Base-by-base conservation (phyloP, 2,113 vertebrate species). In the Lasiurus borealis region DNA sequence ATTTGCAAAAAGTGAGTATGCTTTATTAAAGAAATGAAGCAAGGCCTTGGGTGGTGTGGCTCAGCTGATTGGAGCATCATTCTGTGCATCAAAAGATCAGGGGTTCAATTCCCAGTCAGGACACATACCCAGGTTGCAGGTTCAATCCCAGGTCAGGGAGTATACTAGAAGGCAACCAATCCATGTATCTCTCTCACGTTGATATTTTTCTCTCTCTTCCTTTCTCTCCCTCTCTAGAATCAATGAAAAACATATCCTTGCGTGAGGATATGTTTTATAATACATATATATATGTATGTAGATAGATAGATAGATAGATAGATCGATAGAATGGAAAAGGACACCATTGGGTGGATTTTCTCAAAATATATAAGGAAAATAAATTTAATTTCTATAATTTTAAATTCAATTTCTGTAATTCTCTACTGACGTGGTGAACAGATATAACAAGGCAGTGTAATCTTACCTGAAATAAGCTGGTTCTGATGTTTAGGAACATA, bases 381-480 rank as follows among this genome's bases (percentile, higher is more conserved):
- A 82, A 72, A 95, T 1, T 92, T 25, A 73, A 64, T 40, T 83
- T 93, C 59, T 95, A 8, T 85, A 93, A 83, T 78, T 81, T 34
- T 95, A 68, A 97, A 96, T 3, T 91, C 50, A 59, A 73, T 46
- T 84, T 94, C 69, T 90, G 0, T 95, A 91, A 85, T 25, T 88
- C n/a, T 96, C 11, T 86, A 75, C 52, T 13, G 36, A 90, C 14
- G 21, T 11, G 2, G 27, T 40, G 25, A 54, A 94, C 0, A 6
- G 31, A 14, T 71, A 23, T 4, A 16, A 91, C 8, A 96, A 7
- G 77, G 31, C 7, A 92, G 57, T 78, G 88, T 15, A 95, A 54
- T 92, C 97, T 91, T 98, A 98, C 98, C 98, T 98, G 97, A 69
- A 88, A 0, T 12, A 95, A 96, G 93, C 46, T 0, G 0, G 85